Base-by-base conservation (phyloP, 2,888 invertebrate species). In the Stenurella melanura region DNA sequence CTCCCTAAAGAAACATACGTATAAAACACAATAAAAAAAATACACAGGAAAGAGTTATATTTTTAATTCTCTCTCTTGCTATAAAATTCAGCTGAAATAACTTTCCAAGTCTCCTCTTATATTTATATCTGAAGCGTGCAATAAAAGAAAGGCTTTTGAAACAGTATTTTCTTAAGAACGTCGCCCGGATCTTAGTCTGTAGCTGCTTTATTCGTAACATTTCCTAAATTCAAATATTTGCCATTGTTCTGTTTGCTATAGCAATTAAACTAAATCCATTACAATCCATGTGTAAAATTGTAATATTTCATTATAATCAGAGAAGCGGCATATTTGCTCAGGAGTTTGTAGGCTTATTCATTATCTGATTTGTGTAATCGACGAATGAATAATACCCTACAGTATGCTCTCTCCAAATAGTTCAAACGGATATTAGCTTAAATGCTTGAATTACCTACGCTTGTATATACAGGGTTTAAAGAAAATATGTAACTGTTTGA, bases 221-320 rank as follows among this genome's bases (percentile, higher is more conserved):
- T 26, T 66, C 19, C 66, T 66, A 42, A 67, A 66, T 66, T 58
- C 66, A 58, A 73, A 66, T 34, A 67, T 73, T 73, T 73, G 42
- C 66, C 73, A 26, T 73, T 67, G 73, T 73, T 60, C 30, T 42
- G 73, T 73, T 67, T 73, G 60, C 30, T 26, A 58, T 73, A 58
- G 19, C 54, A 73, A 63, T 66, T 57, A 56, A 18, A 58, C 58
- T 58, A 66, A 73, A 58, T 56, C 57, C 54, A 58, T 73, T 67
- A 73, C 57, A 64, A n/a, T 57, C 21, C 73, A 73, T 73, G 73
- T 57, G 67, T 66, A 73, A 73, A 73, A 73, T 73, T 60, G 26
- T 50, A 60, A 67, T 73, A 73, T 67, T 73, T 73, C 73, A 73
- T 38, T 66, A 66, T 18, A 58, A 50, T 73, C 73, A 34, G 54